Percentiles rank a stretch among this genome's conserved stretches.
Conservation (phyloP, 2,797 vertebrate species). For the Oceanodroma leucorhoa region DNA sequence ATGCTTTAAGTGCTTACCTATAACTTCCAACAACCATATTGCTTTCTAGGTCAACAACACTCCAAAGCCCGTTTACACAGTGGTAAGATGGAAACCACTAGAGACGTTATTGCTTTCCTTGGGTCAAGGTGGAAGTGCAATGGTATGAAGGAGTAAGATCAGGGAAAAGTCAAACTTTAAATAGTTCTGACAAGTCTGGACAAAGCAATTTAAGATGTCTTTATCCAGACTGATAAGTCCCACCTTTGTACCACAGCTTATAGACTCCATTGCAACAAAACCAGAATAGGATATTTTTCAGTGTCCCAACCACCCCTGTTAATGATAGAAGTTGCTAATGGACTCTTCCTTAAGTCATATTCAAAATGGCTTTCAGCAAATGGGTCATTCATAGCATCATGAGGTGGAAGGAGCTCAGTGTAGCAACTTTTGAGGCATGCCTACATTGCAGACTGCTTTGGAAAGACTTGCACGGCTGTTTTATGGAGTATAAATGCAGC, state of each 20-base stretch:
- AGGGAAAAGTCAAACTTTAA: background rate
- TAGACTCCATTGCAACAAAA: background rate
- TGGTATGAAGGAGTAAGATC: background rate
- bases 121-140: background rate
- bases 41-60: background rate
- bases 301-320: background rate
- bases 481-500: background rate
- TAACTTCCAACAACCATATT: background rate
- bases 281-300: background rate
- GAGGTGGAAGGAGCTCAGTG: background rate
- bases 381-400: background rate
- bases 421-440: background rate
- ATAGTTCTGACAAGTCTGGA: background rate
- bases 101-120: background rate
- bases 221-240: background rate
- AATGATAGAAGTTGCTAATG: background rate
- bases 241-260: background rate
- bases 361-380: background rate
- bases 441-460: background rate
- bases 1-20: background rate
- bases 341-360: background rate
- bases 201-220: background rate
- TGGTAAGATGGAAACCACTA: background rate
- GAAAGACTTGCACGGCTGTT: background rate
- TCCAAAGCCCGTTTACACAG: background rate